Base-by-base conservation (phyloP, 1,140 invertebrate species). In the Caenorhabditis briggsae region DNA sequence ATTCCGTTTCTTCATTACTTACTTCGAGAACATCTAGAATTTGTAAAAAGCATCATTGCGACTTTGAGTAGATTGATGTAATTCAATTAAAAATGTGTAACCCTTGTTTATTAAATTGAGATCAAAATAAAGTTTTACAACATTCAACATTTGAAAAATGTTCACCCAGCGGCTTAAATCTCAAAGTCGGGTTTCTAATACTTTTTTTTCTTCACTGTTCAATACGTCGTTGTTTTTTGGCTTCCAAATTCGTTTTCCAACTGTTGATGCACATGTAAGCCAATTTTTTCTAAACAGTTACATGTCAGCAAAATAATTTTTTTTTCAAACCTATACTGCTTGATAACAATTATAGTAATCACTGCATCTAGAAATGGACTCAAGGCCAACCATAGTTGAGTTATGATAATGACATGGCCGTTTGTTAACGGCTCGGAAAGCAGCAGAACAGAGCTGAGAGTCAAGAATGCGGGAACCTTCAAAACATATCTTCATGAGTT, bases 261-360 rank as follows among this genome's bases (percentile, higher is more conserved):
- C 56, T 5, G 56, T 55, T 8, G 85, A 82, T 2, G 70, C 55
- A 64, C 85, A 86, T 1, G 46, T 33, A 1, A 86, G 7, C 48
- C 64, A 70, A 16, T 86, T 70, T 48, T 86, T 82, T 33, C 85
- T 86, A 20, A 33, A 53, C 43, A 43, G 9, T 46, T 33, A 6
- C 50, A 41, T 41, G 11, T 5, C 11, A 20, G 11, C 18, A 58
- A 5, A 11, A 50, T 18, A 50, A 23, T 5, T 82, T n/a, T 11
- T n/a, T 33, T 23, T 85, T 16, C 65, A 53, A 20, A 82, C 85
- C 85, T 86, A 50, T 89, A 89, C 55, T 90, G 90, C 78, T 89
- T 90, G 50, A 90, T 90, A 1, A 90, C 90, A 61, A 88, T 88
- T 43, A 90, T 82, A 16, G 90, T 89, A 12, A 90, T 90, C 18